Conservation (phyloP, 2,113 vertebrate species). For the Rhea americana region DNA sequence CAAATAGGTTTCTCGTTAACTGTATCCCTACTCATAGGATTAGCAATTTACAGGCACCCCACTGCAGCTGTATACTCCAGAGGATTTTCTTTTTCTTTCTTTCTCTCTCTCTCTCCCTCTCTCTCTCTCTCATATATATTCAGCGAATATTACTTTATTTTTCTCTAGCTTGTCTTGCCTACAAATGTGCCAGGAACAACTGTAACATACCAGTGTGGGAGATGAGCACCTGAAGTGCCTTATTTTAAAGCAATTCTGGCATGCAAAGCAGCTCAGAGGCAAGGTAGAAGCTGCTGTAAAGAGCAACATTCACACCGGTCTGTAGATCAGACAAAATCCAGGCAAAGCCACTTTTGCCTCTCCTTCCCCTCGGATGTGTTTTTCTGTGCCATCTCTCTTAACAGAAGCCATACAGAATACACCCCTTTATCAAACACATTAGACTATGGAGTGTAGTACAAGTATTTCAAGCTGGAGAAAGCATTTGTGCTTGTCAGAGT, state of each 20-base stretch:
- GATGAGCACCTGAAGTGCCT: neutral
- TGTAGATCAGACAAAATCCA: neutral
- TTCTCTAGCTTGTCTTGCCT: neutral
- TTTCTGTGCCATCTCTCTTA: neutral
- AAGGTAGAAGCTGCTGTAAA: neutral
- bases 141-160: neutral
- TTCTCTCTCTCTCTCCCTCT: no score
- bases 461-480: neutral
- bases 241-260: neutral
- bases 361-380: neutral
- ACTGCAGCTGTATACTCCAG: neutral
- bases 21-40: neutral
- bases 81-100: no score
- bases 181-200: neutral
- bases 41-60: neutral
- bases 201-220: neutral
- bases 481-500: neutral
- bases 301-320: neutral
- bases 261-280: neutral
- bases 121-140: neutral
- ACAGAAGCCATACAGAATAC: neutral
- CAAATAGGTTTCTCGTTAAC: neutral
- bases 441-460: neutral
- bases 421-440: neutral
- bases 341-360: neutral